phyloP scores from a whole-genome alignment of 2,888 invertebrate genomes.

The Calephelis perditalis region DNA sequence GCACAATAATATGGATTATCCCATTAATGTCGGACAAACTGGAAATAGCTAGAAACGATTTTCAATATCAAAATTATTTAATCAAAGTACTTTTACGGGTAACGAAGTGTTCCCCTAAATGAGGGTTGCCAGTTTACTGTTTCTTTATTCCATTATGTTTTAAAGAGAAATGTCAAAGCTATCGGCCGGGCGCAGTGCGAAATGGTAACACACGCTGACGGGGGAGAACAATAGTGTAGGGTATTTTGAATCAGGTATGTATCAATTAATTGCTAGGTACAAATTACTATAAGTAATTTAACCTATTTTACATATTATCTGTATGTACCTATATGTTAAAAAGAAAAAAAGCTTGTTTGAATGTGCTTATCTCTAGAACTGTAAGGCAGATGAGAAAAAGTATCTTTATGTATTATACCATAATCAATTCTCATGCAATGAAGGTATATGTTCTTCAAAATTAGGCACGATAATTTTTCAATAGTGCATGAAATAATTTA shows the following conservation, averaged over 20 bases:
- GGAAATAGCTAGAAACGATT: too few species aligned
- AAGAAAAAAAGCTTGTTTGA: too few species aligned
- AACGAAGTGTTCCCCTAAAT: slow-evolving; percentile 60
- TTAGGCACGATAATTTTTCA: too few species aligned
- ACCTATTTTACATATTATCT: too few species aligned
- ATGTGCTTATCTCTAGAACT: too few species aligned
- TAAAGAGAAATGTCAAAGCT: slow-evolving; percentile 73
- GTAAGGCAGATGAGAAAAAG: too few species aligned
- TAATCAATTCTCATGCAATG: too few species aligned
- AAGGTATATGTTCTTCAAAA: too few species aligned
- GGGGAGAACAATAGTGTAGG: slow-evolving; percentile 22
- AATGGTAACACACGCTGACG: slow-evolving; percentile 34
- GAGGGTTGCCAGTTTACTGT: slow-evolving; percentile 69
- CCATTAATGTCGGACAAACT: background rate
- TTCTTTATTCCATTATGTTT: slow-evolving; percentile 77
- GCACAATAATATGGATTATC: too few species aligned
- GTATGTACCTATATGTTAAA: too few species aligned
- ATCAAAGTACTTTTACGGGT: slow-evolving; percentile 37
- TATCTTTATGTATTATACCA: too few species aligned
- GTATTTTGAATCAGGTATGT: slow-evolving; percentile 8
- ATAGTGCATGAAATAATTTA: too few species aligned
- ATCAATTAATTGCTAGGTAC: slow-evolving; percentile 7
- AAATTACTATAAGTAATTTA: background rate
- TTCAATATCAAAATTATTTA: slow-evolving; percentile 40
- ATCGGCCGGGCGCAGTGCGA: slow-evolving; percentile 57